Base-by-base conservation (phyloP, 2,888 invertebrate genomes). In the Nephrotoma flavescens region DNA sequence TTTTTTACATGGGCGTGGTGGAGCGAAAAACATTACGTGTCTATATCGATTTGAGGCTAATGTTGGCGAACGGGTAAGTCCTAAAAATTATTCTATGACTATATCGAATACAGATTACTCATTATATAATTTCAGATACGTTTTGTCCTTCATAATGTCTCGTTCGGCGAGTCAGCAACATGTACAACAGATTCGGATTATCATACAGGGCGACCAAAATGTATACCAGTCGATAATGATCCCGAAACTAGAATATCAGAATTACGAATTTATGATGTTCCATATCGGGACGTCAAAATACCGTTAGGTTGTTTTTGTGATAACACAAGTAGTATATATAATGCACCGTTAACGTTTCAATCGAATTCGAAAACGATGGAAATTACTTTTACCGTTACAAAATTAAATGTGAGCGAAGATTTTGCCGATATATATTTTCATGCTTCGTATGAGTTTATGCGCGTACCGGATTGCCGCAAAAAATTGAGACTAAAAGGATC, bases 1-100 rank as follows among this genome's bases (percentile, higher is more conserved):
- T 2, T 95, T 97, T 90, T 93, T 97, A 89, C 97, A 95, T 90
- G 97, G 97, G 0, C 93, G 97, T 83, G 97, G 97, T 0, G 97
- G 97, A 5, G 94, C 95, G 45, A 93, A 93, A 88, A 95, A 95
- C 88, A 91, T 97, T 87, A 95, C 96, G 87, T 97, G 97, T 90
- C 93, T 95, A 86, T 96, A 96, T 90, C 94, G 96, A 87, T 93
- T 96, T 88, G 95, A 95, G 90, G 95, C 95, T 0, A 94, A 93
- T 15, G 91, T 93, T 0, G 94, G 94, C 42, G 95, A 95, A 89
- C 92, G 95, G 86, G 94, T 96, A 0, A 85, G 86, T 86, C 12
- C 1, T 15, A 44, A 3, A 52, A 84, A 84, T 12, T n/a, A 2
- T 6, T 9, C 31, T 4, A 4, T 52, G n/a, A 15, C 47, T 44